Conservation (phyloP, 2,888 invertebrate genomes). For the Hydropsyche betteni region DNA sequence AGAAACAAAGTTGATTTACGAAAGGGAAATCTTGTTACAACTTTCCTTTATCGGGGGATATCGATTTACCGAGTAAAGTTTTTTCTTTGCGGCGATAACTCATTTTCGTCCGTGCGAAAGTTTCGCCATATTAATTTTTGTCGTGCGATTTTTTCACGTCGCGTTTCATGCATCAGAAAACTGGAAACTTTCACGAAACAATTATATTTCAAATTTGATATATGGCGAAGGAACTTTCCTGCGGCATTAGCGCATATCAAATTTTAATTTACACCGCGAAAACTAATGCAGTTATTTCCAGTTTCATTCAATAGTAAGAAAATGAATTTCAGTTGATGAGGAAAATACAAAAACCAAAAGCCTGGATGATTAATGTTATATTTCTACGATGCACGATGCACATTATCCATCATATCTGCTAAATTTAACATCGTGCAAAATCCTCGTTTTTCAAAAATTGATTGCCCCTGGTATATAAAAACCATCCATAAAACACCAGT, state of each 20-base stretch:
- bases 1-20: conserved; percentile 19
- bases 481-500: neutral
- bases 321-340: neutral
- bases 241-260: no score
- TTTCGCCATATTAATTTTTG: conserved; percentile 9
- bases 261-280: no score
- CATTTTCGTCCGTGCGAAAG: neutral
- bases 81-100: neutral
- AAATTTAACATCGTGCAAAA: conserved; percentile 24
- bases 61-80: conserved; percentile 7
- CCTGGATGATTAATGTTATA: conserved; percentile 9
- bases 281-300: no score
- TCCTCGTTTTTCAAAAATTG: conserved; percentile 18
- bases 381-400: conserved; percentile 6
- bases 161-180: neutral
- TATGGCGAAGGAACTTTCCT: no score
- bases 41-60: conserved; percentile 10
- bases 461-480: neutral
- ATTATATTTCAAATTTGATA: no score
- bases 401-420: conserved; percentile 28
- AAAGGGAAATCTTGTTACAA: conserved; percentile 23
- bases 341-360: neutral
- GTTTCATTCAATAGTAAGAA: neutral
- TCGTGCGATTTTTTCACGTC: neutral
- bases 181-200: neutral